Evolutionary conservation across 2,113 vertebrate species (phyloP), one percentile per base, ranked within the genome.

Genomic region (Anguilla rostrata): DNA sequence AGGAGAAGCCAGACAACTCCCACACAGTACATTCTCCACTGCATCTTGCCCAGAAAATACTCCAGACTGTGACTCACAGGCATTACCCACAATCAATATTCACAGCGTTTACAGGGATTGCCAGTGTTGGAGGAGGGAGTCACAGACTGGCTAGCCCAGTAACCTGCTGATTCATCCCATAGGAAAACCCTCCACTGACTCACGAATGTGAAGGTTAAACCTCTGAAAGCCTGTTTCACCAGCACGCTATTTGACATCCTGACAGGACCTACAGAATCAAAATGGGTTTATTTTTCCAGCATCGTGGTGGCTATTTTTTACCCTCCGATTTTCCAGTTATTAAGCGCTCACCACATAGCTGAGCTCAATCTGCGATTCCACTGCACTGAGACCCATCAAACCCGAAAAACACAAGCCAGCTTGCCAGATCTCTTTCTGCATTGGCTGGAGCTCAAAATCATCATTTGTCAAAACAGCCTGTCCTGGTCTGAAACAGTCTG

Each of bases 231-330:
- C 79, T 56, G 40, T 80, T 87, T 56, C 57, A 90, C 87, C 60
- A 84, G 89, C 85, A 92, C 88, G 87, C 49, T 83, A 85, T 87
- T 57, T 90, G 91, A 92, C 43, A n/a, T 66, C 22, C 22, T 22
- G 60, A 66, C 5, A 26, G 22, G 60, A 26, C 60, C 60, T 26
- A 22, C 22, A 26, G 60, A 66, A 66, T 26, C 22, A 1, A 66
- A 66, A 66, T 26, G 60, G 16, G 71, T 57, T 89, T 63, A 82
- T 89, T 90, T 88, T 87, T 89, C 85, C 86, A 88, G 87, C 40
- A 7, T 81, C 15, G n/a, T 85, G 88, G 87, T 66, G 60, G 22
- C 18, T 66, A 22, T 22, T 26, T 66, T 22, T 66, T 66, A 5
- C 22, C 22, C 60, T 66, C 18, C 3, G 86, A 86, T 89, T 90